phyloP scores from a whole-genome alignment of 2,797 vertebrate species.

The Perodicticus potto region DNA sequence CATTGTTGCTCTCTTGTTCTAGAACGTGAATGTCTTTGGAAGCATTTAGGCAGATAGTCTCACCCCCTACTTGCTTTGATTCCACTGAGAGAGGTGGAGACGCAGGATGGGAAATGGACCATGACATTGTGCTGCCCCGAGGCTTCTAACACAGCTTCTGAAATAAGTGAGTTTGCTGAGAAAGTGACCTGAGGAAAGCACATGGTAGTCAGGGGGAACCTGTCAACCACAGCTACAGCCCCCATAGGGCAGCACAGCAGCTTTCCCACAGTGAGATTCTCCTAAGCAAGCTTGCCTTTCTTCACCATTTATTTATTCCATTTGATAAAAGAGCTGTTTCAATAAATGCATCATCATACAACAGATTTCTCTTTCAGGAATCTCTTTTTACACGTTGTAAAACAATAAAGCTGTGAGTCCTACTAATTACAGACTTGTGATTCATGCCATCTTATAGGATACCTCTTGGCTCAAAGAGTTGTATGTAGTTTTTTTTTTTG shows the following conservation, averaged over 20 bases:
- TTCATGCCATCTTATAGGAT: not conserved
- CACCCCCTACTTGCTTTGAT: too few relatives aligned
- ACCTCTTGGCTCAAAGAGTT: not conserved
- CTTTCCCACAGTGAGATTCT: not conserved
- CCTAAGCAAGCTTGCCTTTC: not conserved
- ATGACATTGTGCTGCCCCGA: not conserved
- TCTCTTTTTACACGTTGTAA: not conserved
- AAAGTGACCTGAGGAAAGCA: not conserved
- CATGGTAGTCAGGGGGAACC: too few relatives aligned
- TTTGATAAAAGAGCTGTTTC: not conserved
- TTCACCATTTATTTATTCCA: not conserved
- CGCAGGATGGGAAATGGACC: not conserved
- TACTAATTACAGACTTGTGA: not conserved
- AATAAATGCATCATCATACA: not conserved
- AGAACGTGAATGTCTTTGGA: not conserved
- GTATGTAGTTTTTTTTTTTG: not conserved
- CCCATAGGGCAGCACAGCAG: accelerated
- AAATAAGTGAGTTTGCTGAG: not conserved
- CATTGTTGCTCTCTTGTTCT: not conserved
- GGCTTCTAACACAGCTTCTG: not conserved
- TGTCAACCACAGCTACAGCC: not conserved
- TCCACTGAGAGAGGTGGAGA: not conserved
- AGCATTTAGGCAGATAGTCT: not conserved
- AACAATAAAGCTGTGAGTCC: not conserved
- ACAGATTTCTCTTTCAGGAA: not conserved